phyloP scores from a whole-genome alignment of 2,797 vertebrate species.

The Hydrolagus colliei region DNA sequence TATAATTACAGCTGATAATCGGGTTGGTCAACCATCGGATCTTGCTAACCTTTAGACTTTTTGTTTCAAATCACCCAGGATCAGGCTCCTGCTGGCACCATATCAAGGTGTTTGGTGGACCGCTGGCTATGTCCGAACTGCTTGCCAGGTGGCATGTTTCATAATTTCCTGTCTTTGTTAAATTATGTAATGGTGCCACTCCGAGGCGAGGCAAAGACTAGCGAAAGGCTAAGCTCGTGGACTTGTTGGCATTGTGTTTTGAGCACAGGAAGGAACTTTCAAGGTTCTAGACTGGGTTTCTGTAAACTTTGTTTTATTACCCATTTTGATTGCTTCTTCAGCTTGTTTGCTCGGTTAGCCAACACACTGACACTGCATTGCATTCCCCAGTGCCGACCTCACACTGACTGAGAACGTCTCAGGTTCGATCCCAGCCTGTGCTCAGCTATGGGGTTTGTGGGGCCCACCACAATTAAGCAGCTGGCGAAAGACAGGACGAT shows the following conservation, averaged over 20 bases:
- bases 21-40: not conserved
- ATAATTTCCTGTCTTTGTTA: not conserved
- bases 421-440: not conserved
- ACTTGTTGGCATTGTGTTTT: not conserved
- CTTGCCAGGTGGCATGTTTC: not conserved
- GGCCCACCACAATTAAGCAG: no score
- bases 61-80: not conserved
- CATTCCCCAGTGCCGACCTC: not conserved
- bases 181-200: not conserved
- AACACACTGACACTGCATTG: not conserved
- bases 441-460: not conserved
- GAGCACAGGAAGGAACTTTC: not conserved
- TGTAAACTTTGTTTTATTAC: not conserved
- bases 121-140: not conserved
- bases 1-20: not conserved
- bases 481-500: no score
- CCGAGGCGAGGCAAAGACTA: no score
- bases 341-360: not conserved
- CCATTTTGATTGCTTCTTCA: not conserved
- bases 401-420: not conserved
- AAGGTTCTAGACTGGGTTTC: not conserved
- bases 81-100: not conserved
- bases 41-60: constrained; percentile 5
- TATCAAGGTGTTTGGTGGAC: not conserved
- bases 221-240: not conserved